Base-by-base conservation (phyloP, 2,797 vertebrate species). In the Ceryle rudis region DNA sequence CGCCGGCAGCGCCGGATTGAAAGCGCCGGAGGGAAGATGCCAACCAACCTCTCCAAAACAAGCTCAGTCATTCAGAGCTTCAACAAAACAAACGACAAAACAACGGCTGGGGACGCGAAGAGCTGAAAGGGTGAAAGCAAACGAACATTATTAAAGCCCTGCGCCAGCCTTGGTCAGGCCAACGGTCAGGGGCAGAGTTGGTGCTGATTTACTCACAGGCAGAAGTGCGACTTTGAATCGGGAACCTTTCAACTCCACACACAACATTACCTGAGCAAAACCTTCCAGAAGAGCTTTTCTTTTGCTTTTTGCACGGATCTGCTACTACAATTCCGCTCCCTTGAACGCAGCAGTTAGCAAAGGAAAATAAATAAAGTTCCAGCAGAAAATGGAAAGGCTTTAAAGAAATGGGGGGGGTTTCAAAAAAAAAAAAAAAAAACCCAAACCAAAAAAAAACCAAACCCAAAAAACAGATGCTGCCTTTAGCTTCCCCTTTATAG, bases 11-110 rank as follows among this genome's bases (percentile, higher is more conserved):
- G 39, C 37, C 3, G 5, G 0, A 17, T n/a, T n/a, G n/a, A n/a
- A n/a, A 39, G 39, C 11, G 39, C 37, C 3, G 5, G 0, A 17
- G n/a, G 55, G 44, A 82, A 23, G 6, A 1, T 1, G 0, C 35
- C 74, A 52, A 17, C 31, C 46, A 14, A 2, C 54, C 19, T 9
- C 1, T 10, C 46, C 64, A 6, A 6, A 73, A 15, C 9, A 6
- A 42, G 58, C 57, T 78, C n/a, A 10, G 54, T 5, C 29, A 4
- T 5, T 20, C 66, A 31, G 46, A 73, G 75, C 67, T n/a, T 9
- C 67, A 11, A 10, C 29, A 26, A 29, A 51, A 16, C 23, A 26
- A 33, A 12, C 41, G 9, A 26, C 22, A 42, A 66, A 29, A 29
- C 31, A 61, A 26, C n/a, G 3, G 7, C 22, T 17, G n/a, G 10